Conservation (phyloP, 1,140 invertebrate species). For the Orchestia grillus region DNA sequence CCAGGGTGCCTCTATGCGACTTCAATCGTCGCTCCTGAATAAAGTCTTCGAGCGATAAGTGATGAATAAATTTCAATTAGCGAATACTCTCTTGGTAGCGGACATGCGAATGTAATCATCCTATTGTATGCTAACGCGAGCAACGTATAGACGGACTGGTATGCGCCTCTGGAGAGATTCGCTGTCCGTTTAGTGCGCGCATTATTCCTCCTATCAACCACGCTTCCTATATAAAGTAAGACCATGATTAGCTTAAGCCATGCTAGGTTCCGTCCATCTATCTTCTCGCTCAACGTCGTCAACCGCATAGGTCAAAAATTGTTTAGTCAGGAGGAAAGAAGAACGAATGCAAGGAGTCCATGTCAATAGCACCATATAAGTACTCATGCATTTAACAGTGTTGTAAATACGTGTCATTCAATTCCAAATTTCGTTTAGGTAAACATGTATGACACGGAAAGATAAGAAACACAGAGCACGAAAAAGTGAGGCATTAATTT, state of each 20-base stretch:
- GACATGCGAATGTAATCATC: conserved; percentile 45
- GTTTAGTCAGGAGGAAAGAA: background rate
- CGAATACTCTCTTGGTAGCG: background rate
- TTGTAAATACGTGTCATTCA: background rate
- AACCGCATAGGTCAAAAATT: background rate
- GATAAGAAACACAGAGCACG: background rate
- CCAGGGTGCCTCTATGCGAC: background rate
- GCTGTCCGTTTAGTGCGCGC: background rate
- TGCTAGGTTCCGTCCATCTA: background rate
- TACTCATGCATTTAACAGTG: background rate
- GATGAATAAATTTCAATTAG: conserved; percentile 51
- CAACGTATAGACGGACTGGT: background rate
- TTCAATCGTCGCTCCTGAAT: background rate
- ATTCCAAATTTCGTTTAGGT: background rate
- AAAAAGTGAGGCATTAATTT: no score
- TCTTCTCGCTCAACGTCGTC: background rate
- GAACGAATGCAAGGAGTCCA: background rate
- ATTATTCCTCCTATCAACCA: conserved; percentile 17
- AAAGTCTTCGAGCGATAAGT: conserved; percentile 31
- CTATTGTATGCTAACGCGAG: conserved; percentile 35
- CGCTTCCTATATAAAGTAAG: conserved; percentile 31
- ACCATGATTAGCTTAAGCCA: background rate
- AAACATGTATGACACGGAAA: background rate
- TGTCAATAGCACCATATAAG: background rate
- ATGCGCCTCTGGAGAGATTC: background rate